These are phyloP conservation scores for Desmodus rotundus DNA, from an alignment of 2,113 vertebrate species.

Conservation along the genomic window DNA sequence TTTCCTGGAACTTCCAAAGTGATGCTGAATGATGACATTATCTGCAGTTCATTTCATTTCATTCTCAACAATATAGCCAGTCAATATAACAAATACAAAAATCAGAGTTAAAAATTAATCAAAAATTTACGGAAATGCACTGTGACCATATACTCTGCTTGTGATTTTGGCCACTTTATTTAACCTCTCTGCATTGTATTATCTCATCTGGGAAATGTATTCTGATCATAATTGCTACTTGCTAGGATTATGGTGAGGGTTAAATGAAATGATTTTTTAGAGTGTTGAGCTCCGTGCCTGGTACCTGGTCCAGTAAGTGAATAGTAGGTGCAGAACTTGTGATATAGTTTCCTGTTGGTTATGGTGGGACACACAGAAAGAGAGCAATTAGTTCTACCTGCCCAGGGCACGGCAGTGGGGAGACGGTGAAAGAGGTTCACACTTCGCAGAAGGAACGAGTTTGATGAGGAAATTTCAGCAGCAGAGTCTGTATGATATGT, in stretches of 20 bases:
- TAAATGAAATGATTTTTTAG: neutral
- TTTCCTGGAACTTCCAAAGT: neutral
- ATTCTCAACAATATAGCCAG: neutral
- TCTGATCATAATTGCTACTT: neutral
- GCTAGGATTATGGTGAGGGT: neutral
- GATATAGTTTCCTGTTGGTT: neutral
- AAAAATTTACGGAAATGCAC: neutral
- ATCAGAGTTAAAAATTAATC: neutral
- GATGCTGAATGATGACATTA: neutral
- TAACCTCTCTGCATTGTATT: neutral
- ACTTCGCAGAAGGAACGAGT: neutral
- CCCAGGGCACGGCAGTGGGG: neutral
- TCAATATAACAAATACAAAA: neutral
- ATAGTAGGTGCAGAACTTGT: neutral
- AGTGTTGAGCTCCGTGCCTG: neutral
- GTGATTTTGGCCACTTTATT: neutral
- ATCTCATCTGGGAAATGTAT: neutral
- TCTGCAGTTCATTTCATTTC: conserved; percentile 1
- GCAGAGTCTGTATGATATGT: neutral
- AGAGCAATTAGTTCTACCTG: neutral
- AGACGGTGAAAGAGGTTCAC: neutral
- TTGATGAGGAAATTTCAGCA: neutral
- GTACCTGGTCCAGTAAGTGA: neutral
- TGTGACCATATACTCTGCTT: neutral
- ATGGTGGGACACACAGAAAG: neutral